Base-by-base conservation (phyloP, 64 coral and sea anemone genomes). In the Porites lutea region DNA sequence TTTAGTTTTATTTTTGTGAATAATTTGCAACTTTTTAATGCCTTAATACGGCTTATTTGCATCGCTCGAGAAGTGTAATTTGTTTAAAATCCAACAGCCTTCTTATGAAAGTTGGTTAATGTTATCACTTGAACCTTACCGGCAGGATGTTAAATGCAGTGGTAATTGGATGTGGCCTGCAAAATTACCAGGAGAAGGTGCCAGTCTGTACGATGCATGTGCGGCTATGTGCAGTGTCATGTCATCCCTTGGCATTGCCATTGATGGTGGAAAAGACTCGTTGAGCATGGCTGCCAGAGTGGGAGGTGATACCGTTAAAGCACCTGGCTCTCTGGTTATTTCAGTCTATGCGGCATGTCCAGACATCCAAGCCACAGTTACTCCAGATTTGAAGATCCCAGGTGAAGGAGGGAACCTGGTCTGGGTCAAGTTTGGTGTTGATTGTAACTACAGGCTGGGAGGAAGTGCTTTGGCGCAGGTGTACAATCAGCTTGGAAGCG, bases 101-200 rank as follows among this genome's bases (percentile, higher is more conserved):
- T n/a, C n/a, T n/a, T n/a, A n/a, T n/a, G n/a, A n/a, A n/a, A n/a
- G n/a, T n/a, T n/a, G n/a, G n/a, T n/a, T n/a, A n/a, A n/a, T n/a
- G n/a, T n/a, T n/a, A n/a, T n/a, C n/a, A n/a, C n/a, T n/a, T n/a
- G n/a, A n/a, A n/a, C n/a, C n/a, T n/a, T n/a, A n/a, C 51, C 68
- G 19, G n/a, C 49, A 98, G 96, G 96, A 98, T 78, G 96, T 98
- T 15, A 98, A 98, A 62, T 98, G 96, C 55, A 98, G 96, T 77
- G 96, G 78, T 20, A 98, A 98, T 77, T 98, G 96, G 96, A 98
- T 98, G 96, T 98, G 96, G 96, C 93, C 96, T 7, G 96, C 96
- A 12, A 98, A 98, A 70, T 71, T 98, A 9, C 93, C 83, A 19
- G 93, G 96, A 0, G 96, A 98, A 86, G 96, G 96, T 16, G 96